These are phyloP conservation scores for Medauroidea extradentata DNA, from an alignment of 1,140 invertebrate genomes.

Conservation along the genomic window DNA sequence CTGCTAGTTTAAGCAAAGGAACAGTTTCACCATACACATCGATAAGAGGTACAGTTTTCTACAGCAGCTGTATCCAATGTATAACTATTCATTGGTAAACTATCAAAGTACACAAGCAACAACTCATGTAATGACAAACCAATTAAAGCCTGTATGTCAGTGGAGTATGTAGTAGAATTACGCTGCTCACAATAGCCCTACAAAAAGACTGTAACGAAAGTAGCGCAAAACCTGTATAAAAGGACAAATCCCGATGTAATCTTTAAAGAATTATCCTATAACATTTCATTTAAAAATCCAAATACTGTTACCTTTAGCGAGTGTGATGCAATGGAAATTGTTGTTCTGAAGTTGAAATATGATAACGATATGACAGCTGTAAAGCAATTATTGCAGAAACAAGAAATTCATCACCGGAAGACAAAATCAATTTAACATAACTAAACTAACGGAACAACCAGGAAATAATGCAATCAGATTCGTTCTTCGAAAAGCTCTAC, in stretches of 20 bases:
- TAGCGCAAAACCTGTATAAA: not conserved
- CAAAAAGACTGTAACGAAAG: not conserved
- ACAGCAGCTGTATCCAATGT: not conserved
- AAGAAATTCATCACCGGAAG: not conserved
- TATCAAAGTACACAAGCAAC: conserved; percentile 1
- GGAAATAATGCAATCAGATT: conserved; percentile 2
- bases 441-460: not conserved
- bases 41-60: not conserved
- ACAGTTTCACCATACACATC: not conserved
- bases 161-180: conserved; percentile 6
- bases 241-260: not conserved
- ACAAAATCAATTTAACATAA: not conserved
- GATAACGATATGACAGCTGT: not conserved
- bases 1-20: not conserved
- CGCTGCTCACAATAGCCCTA: not conserved
- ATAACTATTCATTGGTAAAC: not conserved
- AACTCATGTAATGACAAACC: not conserved
- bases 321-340: too few species aligned
- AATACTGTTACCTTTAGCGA: too few species aligned
- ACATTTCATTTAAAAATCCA: conserved; percentile 1
- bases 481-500: too few species aligned
- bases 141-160: conserved; percentile 4
- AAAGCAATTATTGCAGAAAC: not conserved
- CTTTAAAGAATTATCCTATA: not conserved
- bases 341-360: too few species aligned